Base-by-base conservation (phyloP, 1,140 invertebrate species). In the Magallana angulata region DNA sequence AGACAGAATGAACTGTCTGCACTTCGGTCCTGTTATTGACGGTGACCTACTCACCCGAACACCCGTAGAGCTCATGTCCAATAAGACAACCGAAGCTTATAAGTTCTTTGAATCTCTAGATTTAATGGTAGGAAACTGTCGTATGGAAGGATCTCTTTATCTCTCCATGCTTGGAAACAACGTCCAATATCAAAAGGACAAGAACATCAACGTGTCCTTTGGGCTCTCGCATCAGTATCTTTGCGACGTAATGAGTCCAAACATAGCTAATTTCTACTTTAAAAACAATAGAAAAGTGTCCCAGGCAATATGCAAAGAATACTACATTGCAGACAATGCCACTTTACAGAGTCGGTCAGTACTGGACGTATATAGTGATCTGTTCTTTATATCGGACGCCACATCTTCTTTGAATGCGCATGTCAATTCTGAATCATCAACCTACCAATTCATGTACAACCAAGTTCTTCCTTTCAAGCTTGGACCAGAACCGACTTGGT, bases 51-150 rank as follows among this genome's bases (percentile, higher is more conserved):
- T 89, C 12, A 56, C 30, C 57, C 36, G 56, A 14, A n/a, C 30
- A 36, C 88, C 82, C 4, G 36, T 9, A 7, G 57, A 84, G 1
- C 30, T 84, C 0, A 11, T 80, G 14, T 76, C 76, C 36, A 62
- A 83, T 48, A 76, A 57, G 57, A 14, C 57, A 14, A 80, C 81
- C 0, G 85, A 86, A 62, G 16, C 59, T 0, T 57, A 14, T n/a
- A 57, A 86, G 6, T 89, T 89, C 71, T 86, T 84, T 57, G 57
- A 68, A 56, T 60, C 85, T 71, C 16, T 89, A 1, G 85, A 87
- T 14, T 36, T 86, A 14, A 89, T 89, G 24, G 64, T 68, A 12
- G 85, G 88, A 24, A 68, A 82, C 18, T 84, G 71, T 56, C 58
- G 64, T 76, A 30, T 14, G 57, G 88, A 89, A 85, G 88, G 88